Evolutionary conservation across 2,113 vertebrate species (phyloP).

Genomic region (Pseudorhombus dupliciocellatus): DNA sequence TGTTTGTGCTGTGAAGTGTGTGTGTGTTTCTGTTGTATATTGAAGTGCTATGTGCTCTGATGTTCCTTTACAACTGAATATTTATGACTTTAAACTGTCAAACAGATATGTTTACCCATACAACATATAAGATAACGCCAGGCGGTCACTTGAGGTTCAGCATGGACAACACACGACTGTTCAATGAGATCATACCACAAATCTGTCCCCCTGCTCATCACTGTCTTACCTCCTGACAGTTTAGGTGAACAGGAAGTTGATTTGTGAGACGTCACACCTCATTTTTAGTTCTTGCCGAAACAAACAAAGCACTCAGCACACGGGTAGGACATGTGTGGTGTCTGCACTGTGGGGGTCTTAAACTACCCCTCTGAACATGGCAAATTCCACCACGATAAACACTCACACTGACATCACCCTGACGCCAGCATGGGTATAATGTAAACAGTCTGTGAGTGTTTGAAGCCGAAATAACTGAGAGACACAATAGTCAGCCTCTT

Average conservation of each 20-base stretch:
- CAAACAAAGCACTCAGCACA: neutral
- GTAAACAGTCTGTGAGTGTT: neutral
- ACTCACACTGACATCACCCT: neutral
- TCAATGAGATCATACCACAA: neutral
- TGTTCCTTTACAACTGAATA: too few species aligned
- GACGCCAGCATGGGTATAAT: neutral
- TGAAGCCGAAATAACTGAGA: too few species aligned
- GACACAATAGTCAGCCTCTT: neutral
- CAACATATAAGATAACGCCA: neutral
- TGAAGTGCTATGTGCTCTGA: neutral
- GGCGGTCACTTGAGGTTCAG: slow-evolving; percentile 3
- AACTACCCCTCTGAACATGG: slow-evolving; percentile 19
- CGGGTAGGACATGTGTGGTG: neutral
- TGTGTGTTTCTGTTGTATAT: neutral
- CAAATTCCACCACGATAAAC: slow-evolving; percentile 45
- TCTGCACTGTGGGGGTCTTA: neutral
- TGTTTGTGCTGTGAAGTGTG: slow-evolving; percentile 24
- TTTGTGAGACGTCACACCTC: neutral
- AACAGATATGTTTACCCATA: neutral
- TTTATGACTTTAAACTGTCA: neutral
- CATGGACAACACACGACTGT: neutral
- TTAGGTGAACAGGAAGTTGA: slow-evolving; percentile 3
- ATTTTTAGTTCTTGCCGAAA: slow-evolving; percentile 21
- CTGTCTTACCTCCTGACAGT: neutral
- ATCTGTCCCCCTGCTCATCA: neutral